These are phyloP conservation scores for Frankliniella fusca DNA, from an alignment of 2,888 invertebrate genomes.

Conservation along the genomic window DNA sequence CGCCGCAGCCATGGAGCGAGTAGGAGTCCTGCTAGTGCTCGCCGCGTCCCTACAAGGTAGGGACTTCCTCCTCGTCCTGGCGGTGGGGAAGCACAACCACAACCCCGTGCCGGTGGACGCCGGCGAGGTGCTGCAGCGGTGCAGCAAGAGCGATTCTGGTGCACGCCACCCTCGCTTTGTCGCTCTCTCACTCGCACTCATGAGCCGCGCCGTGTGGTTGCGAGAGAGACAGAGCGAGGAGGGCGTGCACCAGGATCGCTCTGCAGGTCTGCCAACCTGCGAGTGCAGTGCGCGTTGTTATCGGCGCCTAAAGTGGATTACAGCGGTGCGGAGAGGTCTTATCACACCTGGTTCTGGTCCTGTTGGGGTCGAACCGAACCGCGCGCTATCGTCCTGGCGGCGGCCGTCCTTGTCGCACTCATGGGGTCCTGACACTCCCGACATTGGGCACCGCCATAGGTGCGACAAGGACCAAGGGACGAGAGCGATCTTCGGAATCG, in stretches of 20 bases:
- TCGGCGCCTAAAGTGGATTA: slow-evolving; percentile 4
- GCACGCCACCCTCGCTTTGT: background rate
- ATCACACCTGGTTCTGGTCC: background rate
- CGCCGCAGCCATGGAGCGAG: background rate
- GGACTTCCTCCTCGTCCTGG: background rate
- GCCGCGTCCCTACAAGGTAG: background rate
- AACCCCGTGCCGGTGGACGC: background rate
- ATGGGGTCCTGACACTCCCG: too few relatives aligned
- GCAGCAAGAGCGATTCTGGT: too few relatives aligned
- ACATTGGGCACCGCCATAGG: too few relatives aligned
- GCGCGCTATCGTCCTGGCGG: too few relatives aligned
- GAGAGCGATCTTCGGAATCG: too few relatives aligned
- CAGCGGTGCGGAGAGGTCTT: background rate
- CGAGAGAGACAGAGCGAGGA: too few relatives aligned
- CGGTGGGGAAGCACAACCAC: background rate
- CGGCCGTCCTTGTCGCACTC: too few relatives aligned
- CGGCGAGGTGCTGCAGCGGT: background rate
- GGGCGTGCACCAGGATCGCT: too few relatives aligned
- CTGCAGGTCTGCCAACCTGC: background rate
- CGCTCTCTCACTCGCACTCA: background rate
- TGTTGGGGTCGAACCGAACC: background rate
- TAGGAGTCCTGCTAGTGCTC: background rate
- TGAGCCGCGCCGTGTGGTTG: background rate
- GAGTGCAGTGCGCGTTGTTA: background rate
- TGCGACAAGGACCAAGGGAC: too few relatives aligned